Percentiles rank a stretch among this genome's conserved stretches.
Evolutionary conservation across 2,113 vertebrate genomes (phyloP).

Genomic region (Coturnix japonica): DNA sequence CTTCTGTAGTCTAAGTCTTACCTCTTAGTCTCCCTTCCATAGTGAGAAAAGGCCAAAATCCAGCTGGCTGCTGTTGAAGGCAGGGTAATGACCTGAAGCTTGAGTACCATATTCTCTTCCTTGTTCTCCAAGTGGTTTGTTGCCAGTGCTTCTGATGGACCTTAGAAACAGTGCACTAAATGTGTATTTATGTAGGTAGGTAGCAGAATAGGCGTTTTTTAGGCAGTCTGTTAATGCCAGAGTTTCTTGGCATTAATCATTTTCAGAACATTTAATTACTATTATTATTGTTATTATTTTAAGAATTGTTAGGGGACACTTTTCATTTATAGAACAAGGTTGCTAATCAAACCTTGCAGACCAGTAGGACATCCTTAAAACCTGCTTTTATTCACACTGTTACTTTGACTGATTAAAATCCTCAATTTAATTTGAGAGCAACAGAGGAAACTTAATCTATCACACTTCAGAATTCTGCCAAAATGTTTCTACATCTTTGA

Average conservation of each 20-base stretch:
- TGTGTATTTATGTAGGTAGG: neutral
- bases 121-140: neutral
- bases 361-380: neutral
- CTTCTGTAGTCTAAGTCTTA: neutral
- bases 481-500: neutral
- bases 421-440: neutral
- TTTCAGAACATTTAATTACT: neutral
- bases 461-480: neutral
- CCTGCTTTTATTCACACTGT: neutral
- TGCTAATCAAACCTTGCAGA: neutral
- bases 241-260: neutral
- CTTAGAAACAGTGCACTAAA: neutral
- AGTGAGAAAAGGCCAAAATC: neutral
- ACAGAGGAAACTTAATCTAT: neutral
- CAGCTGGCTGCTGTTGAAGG: neutral
- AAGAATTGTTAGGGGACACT: neutral
- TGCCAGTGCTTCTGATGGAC: rapidly evolving
- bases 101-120: neutral
- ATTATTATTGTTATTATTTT: neutral
- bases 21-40: neutral
- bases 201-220: neutral
- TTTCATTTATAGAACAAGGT: neutral
- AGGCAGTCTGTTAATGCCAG: neutral
- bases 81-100: neutral
- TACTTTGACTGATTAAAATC: constrained; percentile 3